Conservation (phyloP, 2,888 invertebrate genomes). For the Caenorhabditis sp. region DNA sequence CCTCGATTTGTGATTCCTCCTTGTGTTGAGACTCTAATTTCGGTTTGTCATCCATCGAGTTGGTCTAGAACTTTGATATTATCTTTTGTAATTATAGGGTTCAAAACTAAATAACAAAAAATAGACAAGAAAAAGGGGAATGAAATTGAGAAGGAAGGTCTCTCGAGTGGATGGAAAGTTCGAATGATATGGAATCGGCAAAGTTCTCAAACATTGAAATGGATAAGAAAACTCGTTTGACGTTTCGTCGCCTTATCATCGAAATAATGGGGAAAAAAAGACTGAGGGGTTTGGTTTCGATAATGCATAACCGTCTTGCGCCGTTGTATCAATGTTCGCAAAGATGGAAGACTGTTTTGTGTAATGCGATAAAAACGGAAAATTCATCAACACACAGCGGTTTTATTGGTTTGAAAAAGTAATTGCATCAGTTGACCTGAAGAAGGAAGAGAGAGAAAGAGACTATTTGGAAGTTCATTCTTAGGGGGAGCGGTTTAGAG, state of each 20-base stretch:
- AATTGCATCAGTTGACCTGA: no score
- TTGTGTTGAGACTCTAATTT: background rate
- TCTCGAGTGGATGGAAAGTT: slow-evolving; percentile 3
- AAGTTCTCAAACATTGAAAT: slow-evolving; percentile 6
- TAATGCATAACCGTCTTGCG: background rate
- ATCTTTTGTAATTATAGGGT: background rate
- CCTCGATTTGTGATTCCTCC: no score
- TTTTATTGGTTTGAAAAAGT: no score
- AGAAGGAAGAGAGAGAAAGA: no score
- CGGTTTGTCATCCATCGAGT: background rate
- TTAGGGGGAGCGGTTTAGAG: no score
- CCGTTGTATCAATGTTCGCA: slow-evolving; percentile 1
- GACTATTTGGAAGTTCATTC: no score
- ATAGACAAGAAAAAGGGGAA: background rate
- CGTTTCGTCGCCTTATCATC: slow-evolving; percentile 13
- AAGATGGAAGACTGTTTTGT: background rate
- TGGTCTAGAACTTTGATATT: background rate
- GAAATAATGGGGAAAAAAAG: slow-evolving; percentile 13
- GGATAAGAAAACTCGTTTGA: slow-evolving; percentile 33
- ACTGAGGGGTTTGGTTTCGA: slow-evolving; percentile 1
- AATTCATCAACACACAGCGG: background rate
- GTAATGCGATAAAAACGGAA: slow-evolving; percentile 1
- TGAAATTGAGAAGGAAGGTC: background rate
- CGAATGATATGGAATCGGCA: slow-evolving; percentile 10
- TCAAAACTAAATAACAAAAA: background rate